phyloP scores from a whole-genome alignment of 1,140 invertebrate genomes.

The Harpegnathos saltator region DNA sequence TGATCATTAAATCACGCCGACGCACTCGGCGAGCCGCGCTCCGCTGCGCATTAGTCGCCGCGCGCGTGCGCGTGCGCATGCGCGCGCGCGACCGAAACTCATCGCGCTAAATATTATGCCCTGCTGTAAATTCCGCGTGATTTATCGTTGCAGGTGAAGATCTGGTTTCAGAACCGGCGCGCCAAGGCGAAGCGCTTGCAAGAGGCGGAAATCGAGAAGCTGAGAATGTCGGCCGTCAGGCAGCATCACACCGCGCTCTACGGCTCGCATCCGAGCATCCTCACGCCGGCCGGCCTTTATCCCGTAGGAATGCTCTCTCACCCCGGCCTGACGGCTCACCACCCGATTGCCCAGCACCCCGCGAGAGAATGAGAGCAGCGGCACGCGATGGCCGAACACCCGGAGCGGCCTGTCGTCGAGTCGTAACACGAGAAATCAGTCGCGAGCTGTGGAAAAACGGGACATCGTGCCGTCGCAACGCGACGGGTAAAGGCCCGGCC shows the following conservation, averaged over 20 bases:
- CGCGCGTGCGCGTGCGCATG: too few relatives aligned
- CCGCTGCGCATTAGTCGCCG: neutral
- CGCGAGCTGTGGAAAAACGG: neutral
- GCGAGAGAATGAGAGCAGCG: slow-evolving; percentile 77
- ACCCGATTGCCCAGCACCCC: slow-evolving; percentile 78
- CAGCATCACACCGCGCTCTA: slow-evolving; percentile 85
- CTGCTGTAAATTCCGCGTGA: slow-evolving; percentile 25
- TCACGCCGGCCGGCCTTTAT: slow-evolving; percentile 78
- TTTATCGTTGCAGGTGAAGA: slow-evolving; percentile 92
- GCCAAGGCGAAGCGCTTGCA: slow-evolving; percentile 98
- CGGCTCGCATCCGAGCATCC: slow-evolving; percentile 82
- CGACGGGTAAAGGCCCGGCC: too few relatives aligned
- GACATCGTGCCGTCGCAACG: too few relatives aligned
- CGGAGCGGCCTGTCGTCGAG: neutral
- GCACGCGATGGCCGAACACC: neutral
- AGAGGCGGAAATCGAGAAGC: slow-evolving; percentile 96
- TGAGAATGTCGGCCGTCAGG: slow-evolving; percentile 91
- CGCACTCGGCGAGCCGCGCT: neutral
- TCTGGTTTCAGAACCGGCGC: slow-evolving; percentile 98
- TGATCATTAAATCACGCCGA: neutral
- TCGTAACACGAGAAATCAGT: slow-evolving; percentile 15
- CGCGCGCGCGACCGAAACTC: slow-evolving; percentile 3
- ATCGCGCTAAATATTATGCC: slow-evolving; percentile 12
- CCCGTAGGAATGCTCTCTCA: slow-evolving; percentile 81
- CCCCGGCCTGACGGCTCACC: slow-evolving; percentile 76